These are phyloP conservation scores for Spizella passerina DNA, from an alignment of 2,797 vertebrate genomes.

Conservation along the genomic window DNA sequence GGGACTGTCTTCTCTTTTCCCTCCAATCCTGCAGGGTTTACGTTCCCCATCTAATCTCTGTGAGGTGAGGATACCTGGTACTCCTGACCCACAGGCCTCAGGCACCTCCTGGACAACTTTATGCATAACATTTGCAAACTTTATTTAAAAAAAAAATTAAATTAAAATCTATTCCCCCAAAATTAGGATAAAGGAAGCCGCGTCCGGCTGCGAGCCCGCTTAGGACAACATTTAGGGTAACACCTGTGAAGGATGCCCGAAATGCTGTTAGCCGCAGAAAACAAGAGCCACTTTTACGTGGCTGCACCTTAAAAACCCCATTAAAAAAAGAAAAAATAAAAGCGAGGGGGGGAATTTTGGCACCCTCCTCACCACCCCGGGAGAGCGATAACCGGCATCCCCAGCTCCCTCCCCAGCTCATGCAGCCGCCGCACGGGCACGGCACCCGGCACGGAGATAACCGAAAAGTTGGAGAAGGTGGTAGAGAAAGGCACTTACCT, in stretches of 20 bases:
- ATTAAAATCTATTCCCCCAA: neutral
- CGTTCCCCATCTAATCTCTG: fast-evolving
- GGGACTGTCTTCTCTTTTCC: neutral
- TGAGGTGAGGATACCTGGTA: neutral
- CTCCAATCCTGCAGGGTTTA: neutral
- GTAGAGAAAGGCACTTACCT: constrained; percentile 84
- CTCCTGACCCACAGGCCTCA: neutral
- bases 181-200: neutral
- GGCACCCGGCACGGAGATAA: neutral
- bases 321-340: neutral
- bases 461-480: constrained; percentile 39
- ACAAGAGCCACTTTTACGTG: neutral
- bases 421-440: neutral
- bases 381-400: neutral
- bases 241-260: neutral
- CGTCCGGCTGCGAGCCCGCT: fast-evolving
- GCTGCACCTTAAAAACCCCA: neutral
- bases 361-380: neutral
- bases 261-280: neutral
- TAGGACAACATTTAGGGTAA: neutral
- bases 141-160: neutral
- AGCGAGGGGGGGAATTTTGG: neutral
- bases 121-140: neutral
- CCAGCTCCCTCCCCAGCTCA: constrained; percentile 9
- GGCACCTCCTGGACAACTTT: neutral